These are phyloP conservation scores for Tauraco hartlaubi DNA, from an alignment of 2,797 vertebrate species.

Conservation along the genomic window DNA sequence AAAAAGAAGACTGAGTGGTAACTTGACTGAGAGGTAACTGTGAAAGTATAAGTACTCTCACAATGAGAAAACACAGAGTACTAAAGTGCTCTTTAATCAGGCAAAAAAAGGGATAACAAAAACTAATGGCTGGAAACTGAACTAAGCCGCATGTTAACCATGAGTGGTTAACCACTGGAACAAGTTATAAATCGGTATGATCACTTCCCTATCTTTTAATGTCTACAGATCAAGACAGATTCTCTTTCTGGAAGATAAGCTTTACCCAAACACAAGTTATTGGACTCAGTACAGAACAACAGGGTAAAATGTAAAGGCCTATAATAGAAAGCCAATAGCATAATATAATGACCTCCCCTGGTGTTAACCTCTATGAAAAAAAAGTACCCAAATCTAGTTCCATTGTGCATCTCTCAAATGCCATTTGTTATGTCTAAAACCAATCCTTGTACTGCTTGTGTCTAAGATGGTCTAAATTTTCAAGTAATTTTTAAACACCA, in stretches of 20 bases:
- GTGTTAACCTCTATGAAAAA: not conserved
- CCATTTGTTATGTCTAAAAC: not conserved
- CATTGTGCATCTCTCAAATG: not conserved
- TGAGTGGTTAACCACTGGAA: conserved; percentile 60
- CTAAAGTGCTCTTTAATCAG: conserved; percentile 27
- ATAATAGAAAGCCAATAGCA: not conserved
- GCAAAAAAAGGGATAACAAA: conserved; percentile 29
- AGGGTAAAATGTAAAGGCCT: not conserved
- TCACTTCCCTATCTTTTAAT: conserved; percentile 48
- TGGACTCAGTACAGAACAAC: not conserved
- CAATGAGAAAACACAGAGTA: not conserved
- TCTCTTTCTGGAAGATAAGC: not conserved
- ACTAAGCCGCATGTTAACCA: conserved; percentile 52
- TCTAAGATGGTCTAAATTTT: not conserved
- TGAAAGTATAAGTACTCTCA: conserved; percentile 3
- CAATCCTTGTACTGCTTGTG: not conserved
- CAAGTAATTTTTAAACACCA: not conserved
- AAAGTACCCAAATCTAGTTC: not conserved
- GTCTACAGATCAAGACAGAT: conserved; percentile 5
- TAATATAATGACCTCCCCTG: not conserved
- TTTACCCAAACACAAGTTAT: not conserved
- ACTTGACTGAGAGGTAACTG: not conserved
- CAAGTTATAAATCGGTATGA: conserved; percentile 52
- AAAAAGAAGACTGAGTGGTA: not conserved
- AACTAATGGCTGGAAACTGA: conserved; percentile 40